phyloP scores from a whole-genome alignment of 2,797 vertebrate genomes.

The Fratercula arctica region DNA sequence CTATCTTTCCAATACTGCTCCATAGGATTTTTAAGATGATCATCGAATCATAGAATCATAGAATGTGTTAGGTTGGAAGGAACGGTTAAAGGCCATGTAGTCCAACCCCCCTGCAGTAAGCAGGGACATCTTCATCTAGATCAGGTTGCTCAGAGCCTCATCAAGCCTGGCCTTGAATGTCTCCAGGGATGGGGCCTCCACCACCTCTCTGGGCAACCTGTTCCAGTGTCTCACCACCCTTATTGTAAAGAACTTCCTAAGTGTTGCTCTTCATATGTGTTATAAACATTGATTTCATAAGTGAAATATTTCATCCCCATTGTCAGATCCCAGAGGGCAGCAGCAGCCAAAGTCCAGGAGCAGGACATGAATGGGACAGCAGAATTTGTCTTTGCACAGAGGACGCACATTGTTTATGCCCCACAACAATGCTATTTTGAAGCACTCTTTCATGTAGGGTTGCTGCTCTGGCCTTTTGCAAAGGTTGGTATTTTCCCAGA shows the following conservation, averaged over 20 bases:
- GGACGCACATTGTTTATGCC: neutral
- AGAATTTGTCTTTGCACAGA: neutral
- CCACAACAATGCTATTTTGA: neutral
- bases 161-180: no score
- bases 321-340: neutral
- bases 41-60: no score
- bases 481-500: constrained; percentile 22
- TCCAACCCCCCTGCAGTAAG: no score
- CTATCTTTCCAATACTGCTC: neutral
- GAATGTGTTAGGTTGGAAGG: no score
- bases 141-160: no score
- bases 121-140: no score
- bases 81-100: no score
- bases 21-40: neutral
- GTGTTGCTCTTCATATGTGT: neutral
- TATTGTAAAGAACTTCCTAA: no score
- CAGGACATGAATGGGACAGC: neutral
- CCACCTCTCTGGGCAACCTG: no score
- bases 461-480: neutral
- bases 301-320: neutral
- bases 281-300: neutral
- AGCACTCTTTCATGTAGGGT: neutral
- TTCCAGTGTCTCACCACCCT: no score
- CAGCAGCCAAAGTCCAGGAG: neutral
- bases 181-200: no score